phyloP scores from a whole-genome alignment of 2,113 vertebrate species.

The Eidolon helvum region DNA sequence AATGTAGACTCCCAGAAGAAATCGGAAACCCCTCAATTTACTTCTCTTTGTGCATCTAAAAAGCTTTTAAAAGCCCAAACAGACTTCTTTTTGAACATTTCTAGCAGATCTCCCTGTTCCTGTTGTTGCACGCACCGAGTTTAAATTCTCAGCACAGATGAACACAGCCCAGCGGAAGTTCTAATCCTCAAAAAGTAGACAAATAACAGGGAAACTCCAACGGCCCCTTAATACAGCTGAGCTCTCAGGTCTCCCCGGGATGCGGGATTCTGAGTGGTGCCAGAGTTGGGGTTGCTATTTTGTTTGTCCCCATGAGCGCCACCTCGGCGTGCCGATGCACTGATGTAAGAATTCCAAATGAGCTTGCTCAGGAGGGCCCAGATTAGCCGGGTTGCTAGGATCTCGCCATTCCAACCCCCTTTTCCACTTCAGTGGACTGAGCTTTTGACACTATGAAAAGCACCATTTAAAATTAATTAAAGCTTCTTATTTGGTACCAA shows the following conservation, averaged over 20 bases:
- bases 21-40: slow-evolving; percentile 64
- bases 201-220: slow-evolving; percentile 75
- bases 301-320: slow-evolving; percentile 81
- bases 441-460: slow-evolving; percentile 93
- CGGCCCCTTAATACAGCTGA: slow-evolving; percentile 57
- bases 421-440: slow-evolving; percentile 95
- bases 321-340: slow-evolving; percentile 88
- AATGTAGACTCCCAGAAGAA: slow-evolving; percentile 49
- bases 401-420: slow-evolving; percentile 90
- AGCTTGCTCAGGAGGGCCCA: slow-evolving; percentile 87
- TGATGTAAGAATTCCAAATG: slow-evolving; percentile 96
- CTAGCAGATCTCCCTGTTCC: slow-evolving; percentile 47
- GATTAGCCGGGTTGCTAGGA: slow-evolving; percentile 95
- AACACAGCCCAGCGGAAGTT: slow-evolving; percentile 41
- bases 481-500: slow-evolving; percentile 90
- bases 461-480: slow-evolving; percentile 99
- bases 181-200: slow-evolving; percentile 61
- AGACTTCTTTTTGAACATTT: slow-evolving; percentile 56
- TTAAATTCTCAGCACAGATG: slow-evolving; percentile 60
- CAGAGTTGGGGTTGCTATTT: slow-evolving; percentile 70
- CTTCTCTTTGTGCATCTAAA: slow-evolving; percentile 54
- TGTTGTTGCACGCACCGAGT: slow-evolving; percentile 40
- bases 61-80: slow-evolving; percentile 64
- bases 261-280: slow-evolving; percentile 40
- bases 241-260: slow-evolving; percentile 60